These are phyloP conservation scores for Dynastes maya DNA, from an alignment of 2,888 invertebrate species.

Conservation along the genomic window DNA sequence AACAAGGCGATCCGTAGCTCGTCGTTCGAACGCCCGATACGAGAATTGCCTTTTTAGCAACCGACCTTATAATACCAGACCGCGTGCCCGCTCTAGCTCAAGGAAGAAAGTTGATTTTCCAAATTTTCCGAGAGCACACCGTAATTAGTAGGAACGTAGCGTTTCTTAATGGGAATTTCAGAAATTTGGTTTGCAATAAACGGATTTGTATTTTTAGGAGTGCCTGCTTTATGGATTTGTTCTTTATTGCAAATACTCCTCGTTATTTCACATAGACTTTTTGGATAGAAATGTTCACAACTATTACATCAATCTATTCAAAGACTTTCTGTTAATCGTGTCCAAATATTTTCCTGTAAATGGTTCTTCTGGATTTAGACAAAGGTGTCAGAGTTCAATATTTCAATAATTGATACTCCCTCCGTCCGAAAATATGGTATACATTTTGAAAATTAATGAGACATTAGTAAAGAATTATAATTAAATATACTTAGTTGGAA, in stretches of 20 bases:
- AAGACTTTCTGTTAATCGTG: too few species aligned
- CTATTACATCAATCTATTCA: too few species aligned
- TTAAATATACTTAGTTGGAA: too few species aligned
- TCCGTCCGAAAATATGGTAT: too few species aligned
- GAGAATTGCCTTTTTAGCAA: constrained; percentile 37
- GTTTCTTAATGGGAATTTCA: constrained; percentile 17
- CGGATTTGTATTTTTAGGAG: not conserved
- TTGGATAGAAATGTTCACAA: too few species aligned
- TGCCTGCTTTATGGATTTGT: not conserved
- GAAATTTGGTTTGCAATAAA: not conserved
- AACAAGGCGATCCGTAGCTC: constrained; percentile 13
- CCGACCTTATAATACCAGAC: constrained; percentile 23
- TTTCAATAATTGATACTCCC: too few species aligned
- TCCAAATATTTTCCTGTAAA: too few species aligned
- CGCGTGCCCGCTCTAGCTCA: not conserved
- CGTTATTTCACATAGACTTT: too few species aligned
- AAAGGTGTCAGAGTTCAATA: too few species aligned
- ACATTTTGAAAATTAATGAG: too few species aligned
- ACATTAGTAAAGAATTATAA: too few species aligned
- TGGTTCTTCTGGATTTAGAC: too few species aligned
- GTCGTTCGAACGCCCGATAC: constrained; percentile 24
- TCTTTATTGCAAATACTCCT: not conserved
- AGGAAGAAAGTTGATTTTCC: constrained; percentile 43
- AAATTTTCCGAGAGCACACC: constrained; percentile 18
- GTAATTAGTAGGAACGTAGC: constrained; percentile 2